Evolutionary conservation across 2,888 invertebrate genomes (phyloP), one percentile per base, ranked within the genome.

Genomic region (Pyrgus malvae): DNA sequence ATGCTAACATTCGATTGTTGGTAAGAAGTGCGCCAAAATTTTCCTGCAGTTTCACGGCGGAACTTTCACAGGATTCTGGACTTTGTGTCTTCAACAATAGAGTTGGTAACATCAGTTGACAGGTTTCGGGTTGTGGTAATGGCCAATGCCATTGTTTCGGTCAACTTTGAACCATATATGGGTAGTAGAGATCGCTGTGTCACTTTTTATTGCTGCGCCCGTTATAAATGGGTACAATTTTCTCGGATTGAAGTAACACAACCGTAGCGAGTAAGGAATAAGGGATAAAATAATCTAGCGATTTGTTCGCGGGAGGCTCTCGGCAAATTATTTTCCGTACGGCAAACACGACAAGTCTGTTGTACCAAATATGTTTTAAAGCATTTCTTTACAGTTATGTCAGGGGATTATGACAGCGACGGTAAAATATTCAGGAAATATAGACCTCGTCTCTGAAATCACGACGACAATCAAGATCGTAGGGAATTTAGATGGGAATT

Each of bases 121-220:
- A 45, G 29, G 53, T 29, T 38, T 31, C 12, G 17, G 19, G 17
- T 14, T 21, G 53, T 29, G 17, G 51, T 45, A 45, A 53, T 45
- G 37, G 45, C 23, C 54, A 54, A 54, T 73, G 66, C 60, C 64
- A 67, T 69, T 68, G 70, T 74, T 69, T 72, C 65, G 70, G 75
- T 73, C 66, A 76, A 78, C 74, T 78, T 75, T 78, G 75, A 73
- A 72, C 80, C 72, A 62, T 74, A 75, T 72, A 78, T 66, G 76
- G 78, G 61, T 59, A 60, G 55, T 42, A 63, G 64, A 64, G 61
- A 66, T 65, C 64, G 62, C 65, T 63, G 63, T 67, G 65, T 68
- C 67, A 71, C 64, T 64, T 65, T 66, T 68, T 60, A 57, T 62
- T 56, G 31, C 54, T 40, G 50, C 23, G 27, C 56, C 69, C 70